Evolutionary conservation across 1,140 invertebrate species (phyloP), one percentile per base, ranked within the genome.

Genomic region (Penaeus japonicus): DNA sequence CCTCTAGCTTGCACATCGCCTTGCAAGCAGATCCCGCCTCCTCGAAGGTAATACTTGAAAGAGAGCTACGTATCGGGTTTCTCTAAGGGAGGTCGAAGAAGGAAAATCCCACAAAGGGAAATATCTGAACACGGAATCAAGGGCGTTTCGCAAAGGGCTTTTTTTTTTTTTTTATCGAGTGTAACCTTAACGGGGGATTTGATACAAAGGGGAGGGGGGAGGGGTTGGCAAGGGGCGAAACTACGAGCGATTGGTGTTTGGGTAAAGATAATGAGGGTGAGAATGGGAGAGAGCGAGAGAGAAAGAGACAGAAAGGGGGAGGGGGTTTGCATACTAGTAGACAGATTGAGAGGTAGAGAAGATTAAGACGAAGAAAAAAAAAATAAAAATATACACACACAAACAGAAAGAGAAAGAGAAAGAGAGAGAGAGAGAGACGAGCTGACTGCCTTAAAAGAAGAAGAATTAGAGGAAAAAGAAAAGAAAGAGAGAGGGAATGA

Each of bases 141-240:
- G 0, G 0, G 47, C 1, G 47, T 47, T 15, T 47, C 15, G 10
- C 10, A 15, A 12, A 47, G 15, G 10, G 15, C 1, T 47, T 1
- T 4, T 47, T 47, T 47, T 7, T 7, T 47, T 1, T 4, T 47
- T 47, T 47, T 7, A 47, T 47, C 47, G 4, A 47, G 15, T 12
- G 47, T 47, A 7, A 0, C 15, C 47, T 10, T 47, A 47, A 47
- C 47, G 15, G 15, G 15, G 47, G 47, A 47, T 4, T 15, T 47
- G 47, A 47, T 47, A 47, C 5, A 27, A 65, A 27, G 27, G 59
- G 27, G 59, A 65, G 59, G 27, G 59, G 27, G 59, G 27, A 27
- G 27, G 59, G 2, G 59, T 59, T n/a, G 22, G 57, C 53, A 57
- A n/a, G 27, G 81, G 70, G 77, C 73, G 78, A 86, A 78, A 87